A percentile compares a stretch with the other conserved stretches of the same genome.
Evolutionary conservation across 2,888 invertebrate species (phyloP).

Genomic region (Drosophila differens): DNA sequence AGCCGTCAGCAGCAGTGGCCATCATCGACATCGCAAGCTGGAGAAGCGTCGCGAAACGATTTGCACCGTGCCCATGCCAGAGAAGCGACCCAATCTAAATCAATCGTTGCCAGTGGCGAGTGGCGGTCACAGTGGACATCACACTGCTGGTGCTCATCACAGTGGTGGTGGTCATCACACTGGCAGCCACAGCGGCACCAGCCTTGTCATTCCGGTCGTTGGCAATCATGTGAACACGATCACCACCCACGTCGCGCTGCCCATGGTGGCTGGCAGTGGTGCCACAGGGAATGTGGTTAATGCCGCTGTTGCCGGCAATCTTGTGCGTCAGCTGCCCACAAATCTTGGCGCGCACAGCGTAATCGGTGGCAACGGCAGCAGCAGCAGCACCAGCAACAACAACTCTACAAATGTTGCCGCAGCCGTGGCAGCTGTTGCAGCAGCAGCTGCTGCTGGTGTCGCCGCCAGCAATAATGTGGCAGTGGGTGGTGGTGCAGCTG

Average conservation of each 20-base stretch:
- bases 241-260: constrained; percentile 63
- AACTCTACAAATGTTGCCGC: constrained; percentile 6
- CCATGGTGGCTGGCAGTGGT: constrained; percentile 62
- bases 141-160: constrained; percentile 1
- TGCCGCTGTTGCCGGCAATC: constrained; percentile 19
- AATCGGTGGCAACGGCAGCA: constrained; percentile 16
- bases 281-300: constrained; percentile 4
- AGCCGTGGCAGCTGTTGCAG: constrained; percentile 9
- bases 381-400: neutral
- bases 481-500: constrained; percentile 2
- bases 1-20: constrained; percentile 10
- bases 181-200: constrained; percentile 9
- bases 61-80: constrained; percentile 84
- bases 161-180: neutral
- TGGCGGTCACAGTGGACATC: constrained; percentile 1
- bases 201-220: constrained; percentile 19
- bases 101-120: constrained; percentile 59
- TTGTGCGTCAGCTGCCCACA: constrained; percentile 62
- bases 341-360: constrained; percentile 50
- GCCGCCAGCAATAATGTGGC: constrained; percentile 21
- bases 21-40: constrained; percentile 86
- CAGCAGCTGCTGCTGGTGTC: constrained; percentile 14
- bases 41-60: constrained; percentile 91
- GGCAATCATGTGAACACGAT: constrained; percentile 48
- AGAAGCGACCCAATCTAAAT: constrained; percentile 83